Evolutionary conservation across 2,113 vertebrate species (phyloP), one percentile per base, ranked within the genome.

Genomic region (Otis tarda): DNA sequence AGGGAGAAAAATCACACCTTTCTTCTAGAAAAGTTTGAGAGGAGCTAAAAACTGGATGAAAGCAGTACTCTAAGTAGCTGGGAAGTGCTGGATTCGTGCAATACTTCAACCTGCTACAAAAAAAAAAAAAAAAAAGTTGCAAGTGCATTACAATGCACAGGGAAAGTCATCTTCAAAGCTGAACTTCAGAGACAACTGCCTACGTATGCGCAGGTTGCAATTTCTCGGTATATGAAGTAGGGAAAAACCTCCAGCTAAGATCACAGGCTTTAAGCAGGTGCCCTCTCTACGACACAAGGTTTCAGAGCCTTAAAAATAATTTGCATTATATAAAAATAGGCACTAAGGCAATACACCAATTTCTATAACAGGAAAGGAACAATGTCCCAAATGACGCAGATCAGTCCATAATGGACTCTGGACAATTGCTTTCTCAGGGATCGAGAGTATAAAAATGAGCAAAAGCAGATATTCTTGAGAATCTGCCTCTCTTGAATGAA

Each of bases 281-380:
- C 49, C 83, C 57, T 63, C 49, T 87, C 53, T 63, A 64, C 8
- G 65, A 67, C 49, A 68, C 22, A 52, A 56, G 25, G 12, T 65
- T 52, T 86, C 49, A 73, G 37, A 64, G 2, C 16, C 49, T 73
- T 45, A 30, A 31, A 56, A 81, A 64, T 47, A 21, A 87, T 64
- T 12, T 71, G 10, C 24, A 21, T 63, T 21, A 31, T 12, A 47
- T 20, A 90, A 86, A 88, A 92, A 83, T 18, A 60, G 12, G 18
- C 15, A 52, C 39, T 37, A 39, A 64, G 31, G 52, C 0, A 0
- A 52, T 39, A 52, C 4, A 69, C 1, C 2, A 9, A 64, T 25
- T 76, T 68, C 57, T 73, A 1, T 9, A 65, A 55, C 14, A 80
- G 27, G 27, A 64, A 57, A 80, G 25, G 63, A 89, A 49, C 21